A percentile compares a stretch with the other conserved stretches of the same genome.
Conservation (phyloP, 2,888 invertebrate species). For the Amphipyra tragopoginis region DNA sequence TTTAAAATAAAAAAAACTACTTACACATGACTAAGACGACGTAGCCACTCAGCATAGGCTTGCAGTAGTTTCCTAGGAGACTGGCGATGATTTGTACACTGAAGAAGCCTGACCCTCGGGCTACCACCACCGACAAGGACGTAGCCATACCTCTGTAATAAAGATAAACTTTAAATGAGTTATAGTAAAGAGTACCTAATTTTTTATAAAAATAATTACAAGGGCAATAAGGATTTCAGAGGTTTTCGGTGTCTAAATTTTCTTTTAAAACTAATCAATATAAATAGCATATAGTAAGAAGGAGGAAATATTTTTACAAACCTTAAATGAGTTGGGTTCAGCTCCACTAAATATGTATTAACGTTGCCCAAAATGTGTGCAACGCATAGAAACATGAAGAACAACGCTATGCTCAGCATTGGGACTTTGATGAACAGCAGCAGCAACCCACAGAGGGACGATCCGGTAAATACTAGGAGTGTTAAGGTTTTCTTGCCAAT, state of each 20-base stretch:
- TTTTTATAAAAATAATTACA: background rate
- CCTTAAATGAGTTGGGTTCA: conserved; percentile 83
- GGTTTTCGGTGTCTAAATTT: no score
- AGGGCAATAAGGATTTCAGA: no score
- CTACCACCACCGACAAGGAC: conserved; percentile 80
- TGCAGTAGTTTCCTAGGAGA: conserved; percentile 73
- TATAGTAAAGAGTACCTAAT: no score
- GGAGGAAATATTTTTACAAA: conserved; percentile 34
- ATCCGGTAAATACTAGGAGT: conserved; percentile 67
- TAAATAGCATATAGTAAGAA: no score
- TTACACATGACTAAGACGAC: conserved; percentile 73
- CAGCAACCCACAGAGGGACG: conserved; percentile 66
- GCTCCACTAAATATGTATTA: conserved; percentile 80
- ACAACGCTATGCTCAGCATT: conserved; percentile 74
- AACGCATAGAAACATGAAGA: conserved; percentile 78
- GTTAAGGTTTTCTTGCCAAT: conserved; percentile 76
- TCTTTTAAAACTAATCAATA: no score
- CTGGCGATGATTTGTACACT: conserved; percentile 80
- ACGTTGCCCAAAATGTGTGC: conserved; percentile 78
- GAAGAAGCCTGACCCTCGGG: conserved; percentile 81
- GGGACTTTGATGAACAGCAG: conserved; percentile 74
- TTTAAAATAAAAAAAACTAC: conserved; percentile 38
- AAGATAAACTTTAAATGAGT: background rate
- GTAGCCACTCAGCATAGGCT: conserved; percentile 75
- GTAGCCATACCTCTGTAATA: conserved; percentile 81